phyloP scores from a whole-genome alignment of 2,888 invertebrate genomes.

The Tridacna crocea region DNA sequence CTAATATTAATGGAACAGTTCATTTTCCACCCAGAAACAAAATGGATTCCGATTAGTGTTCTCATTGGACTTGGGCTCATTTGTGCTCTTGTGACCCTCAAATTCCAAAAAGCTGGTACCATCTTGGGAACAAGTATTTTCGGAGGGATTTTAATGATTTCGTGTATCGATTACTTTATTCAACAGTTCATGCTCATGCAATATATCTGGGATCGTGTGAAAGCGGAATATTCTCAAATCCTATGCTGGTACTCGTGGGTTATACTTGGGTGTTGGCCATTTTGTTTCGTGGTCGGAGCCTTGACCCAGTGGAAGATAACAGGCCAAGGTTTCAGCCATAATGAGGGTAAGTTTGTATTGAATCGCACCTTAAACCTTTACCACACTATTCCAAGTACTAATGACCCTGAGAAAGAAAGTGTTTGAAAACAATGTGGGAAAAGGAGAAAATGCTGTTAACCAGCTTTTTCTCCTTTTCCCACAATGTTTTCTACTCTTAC shows the following conservation, averaged over 20 bases:
- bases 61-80: constrained; percentile 89
- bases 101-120: constrained; percentile 91
- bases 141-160: constrained; percentile 90
- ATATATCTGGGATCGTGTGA: constrained; percentile 90
- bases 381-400: no score
- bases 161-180: constrained; percentile 90
- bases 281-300: constrained; percentile 88
- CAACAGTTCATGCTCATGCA: constrained; percentile 88
- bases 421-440: no score
- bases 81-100: constrained; percentile 89
- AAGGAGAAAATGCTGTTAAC: no score
- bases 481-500: no score
- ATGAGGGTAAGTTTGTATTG: constrained; percentile 80
- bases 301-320: constrained; percentile 90
- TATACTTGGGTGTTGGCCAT: constrained; percentile 90
- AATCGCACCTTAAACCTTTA: no score
- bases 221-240: constrained; percentile 84
- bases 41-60: constrained; percentile 90
- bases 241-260: constrained; percentile 91
- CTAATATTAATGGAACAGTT: constrained; percentile 86
- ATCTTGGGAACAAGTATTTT: constrained; percentile 91
- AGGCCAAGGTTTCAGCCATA: constrained; percentile 86
- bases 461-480: no score
- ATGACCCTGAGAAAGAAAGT: no score
- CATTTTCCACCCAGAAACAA: constrained; percentile 86